These are phyloP conservation scores for Stenichneumon culpator DNA, from an alignment of 2,888 invertebrate species.

Conservation along the genomic window DNA sequence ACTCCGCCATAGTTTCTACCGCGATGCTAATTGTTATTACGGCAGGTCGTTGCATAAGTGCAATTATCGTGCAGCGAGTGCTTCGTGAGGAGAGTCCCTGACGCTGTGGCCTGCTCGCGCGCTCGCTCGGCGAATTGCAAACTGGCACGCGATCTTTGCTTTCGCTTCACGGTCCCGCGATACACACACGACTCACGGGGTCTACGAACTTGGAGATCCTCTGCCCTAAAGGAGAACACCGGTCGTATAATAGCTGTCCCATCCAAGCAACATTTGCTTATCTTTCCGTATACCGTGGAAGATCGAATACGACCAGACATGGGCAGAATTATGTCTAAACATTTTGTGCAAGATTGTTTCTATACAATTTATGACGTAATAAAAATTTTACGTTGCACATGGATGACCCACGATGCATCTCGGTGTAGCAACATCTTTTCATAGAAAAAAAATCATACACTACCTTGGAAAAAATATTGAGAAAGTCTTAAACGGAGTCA, in stretches of 20 bases:
- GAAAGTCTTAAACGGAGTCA: too few relatives aligned
- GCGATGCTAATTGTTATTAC: conserved; percentile 80
- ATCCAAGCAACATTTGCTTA: not conserved
- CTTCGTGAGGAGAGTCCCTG: conserved; percentile 33
- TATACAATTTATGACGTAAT: not conserved
- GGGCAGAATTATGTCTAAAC: not conserved
- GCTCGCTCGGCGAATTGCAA: conserved; percentile 3
- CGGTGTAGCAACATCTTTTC: too few relatives aligned
- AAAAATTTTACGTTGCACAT: not conserved
- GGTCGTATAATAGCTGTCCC: not conserved
- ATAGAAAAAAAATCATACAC: too few relatives aligned
- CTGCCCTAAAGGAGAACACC: conserved; percentile 32
- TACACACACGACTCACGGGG: conserved; percentile 21
- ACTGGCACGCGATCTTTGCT: conserved; percentile 56
- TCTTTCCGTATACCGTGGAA: not conserved
- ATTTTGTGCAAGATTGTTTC: not conserved
- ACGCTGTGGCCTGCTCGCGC: not conserved
- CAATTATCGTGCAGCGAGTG: conserved; percentile 76
- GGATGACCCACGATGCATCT: not conserved
- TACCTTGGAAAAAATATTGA: too few relatives aligned
- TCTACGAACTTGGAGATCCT: conserved; percentile 40
- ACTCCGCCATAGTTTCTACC: conserved; percentile 55
- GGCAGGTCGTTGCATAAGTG: conserved; percentile 79
- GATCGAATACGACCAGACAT: not conserved
- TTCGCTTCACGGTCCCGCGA: conserved; percentile 6